These are phyloP conservation scores for Argyresthia albistria DNA, from an alignment of 2,888 invertebrate genomes.

Conservation along the genomic window DNA sequence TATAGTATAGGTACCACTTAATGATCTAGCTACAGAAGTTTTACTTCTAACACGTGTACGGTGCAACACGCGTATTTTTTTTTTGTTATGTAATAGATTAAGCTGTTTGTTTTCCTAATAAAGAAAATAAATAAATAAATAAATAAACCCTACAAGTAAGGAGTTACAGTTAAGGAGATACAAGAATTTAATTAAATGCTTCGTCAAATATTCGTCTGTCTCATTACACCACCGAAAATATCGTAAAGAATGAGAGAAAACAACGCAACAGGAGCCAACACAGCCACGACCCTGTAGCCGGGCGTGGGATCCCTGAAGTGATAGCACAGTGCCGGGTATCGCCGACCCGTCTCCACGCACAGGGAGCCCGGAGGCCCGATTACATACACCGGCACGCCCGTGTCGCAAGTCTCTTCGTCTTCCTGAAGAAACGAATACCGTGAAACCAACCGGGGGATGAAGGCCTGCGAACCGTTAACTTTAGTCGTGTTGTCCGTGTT, in stretches of 20 bases:
- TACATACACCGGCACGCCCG: constrained; percentile 35
- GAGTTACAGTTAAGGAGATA: no score
- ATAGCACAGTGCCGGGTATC: constrained; percentile 42
- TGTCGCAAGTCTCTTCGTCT: constrained; percentile 36
- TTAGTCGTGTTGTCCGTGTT: constrained; percentile 5
- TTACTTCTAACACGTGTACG: no score
- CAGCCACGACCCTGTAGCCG: constrained; percentile 48
- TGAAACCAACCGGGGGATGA: constrained; percentile 41
- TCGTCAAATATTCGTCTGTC: constrained; percentile 37
- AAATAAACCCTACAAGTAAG: no score
- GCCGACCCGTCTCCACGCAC: constrained; percentile 39
- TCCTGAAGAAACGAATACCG: constrained; percentile 39
- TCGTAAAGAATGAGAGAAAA: constrained; percentile 56
- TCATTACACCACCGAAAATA: constrained; percentile 54
- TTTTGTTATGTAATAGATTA: no score
- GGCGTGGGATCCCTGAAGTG: constrained; percentile 45
- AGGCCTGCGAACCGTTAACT: constrained; percentile 34
- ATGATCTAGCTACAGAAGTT: no score
- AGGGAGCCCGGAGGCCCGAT: constrained; percentile 36
- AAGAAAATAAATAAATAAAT: no score
- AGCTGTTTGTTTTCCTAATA: no score
- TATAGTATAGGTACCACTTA: no score
- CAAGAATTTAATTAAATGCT: no score
- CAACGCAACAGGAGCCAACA: constrained; percentile 47
- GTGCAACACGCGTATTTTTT: no score